These are phyloP conservation scores for Canis aureus DNA, from an alignment of 2,113 vertebrate species.

Conservation along the genomic window DNA sequence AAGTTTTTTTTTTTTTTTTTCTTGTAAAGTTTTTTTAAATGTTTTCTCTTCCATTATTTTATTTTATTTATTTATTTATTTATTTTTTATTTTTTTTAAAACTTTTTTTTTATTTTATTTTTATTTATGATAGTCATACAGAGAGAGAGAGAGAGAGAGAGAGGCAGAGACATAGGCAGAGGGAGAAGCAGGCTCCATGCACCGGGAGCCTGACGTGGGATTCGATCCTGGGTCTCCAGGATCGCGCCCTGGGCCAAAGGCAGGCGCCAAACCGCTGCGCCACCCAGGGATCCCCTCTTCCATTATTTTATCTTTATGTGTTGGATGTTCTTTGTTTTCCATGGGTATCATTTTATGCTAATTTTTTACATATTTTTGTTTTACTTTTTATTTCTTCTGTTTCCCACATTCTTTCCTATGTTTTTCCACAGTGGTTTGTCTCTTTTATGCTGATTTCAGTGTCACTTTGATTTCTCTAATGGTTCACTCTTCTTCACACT, in stretches of 20 bases:
- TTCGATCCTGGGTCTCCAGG: too few species aligned
- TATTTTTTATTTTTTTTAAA: too few species aligned
- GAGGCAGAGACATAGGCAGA: too few species aligned
- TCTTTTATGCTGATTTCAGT: not conserved
- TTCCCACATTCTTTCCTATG: not conserved
- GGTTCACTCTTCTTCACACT: not conserved
- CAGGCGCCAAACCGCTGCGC: too few species aligned
- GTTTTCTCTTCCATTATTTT: not conserved
- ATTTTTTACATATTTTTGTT: not conserved
- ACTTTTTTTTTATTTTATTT: too few species aligned
- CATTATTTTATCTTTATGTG: not conserved
- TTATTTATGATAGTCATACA: too few species aligned
- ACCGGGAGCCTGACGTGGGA: too few species aligned
- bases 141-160: too few species aligned
- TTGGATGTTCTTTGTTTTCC: not conserved
- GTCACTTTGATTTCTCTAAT: not conserved
- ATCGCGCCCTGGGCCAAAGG: too few species aligned
- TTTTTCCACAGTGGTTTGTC: not conserved
- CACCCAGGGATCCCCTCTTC: not conserved
- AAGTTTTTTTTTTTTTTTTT: conserved; percentile 24
- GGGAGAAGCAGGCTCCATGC: too few species aligned
- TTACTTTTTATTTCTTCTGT: not conserved
- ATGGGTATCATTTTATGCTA: not conserved
- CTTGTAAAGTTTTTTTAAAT: conserved; percentile 9
- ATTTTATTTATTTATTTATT: not conserved